Conservation (phyloP, 2,797 vertebrate species). For the Falco rusticolus region DNA sequence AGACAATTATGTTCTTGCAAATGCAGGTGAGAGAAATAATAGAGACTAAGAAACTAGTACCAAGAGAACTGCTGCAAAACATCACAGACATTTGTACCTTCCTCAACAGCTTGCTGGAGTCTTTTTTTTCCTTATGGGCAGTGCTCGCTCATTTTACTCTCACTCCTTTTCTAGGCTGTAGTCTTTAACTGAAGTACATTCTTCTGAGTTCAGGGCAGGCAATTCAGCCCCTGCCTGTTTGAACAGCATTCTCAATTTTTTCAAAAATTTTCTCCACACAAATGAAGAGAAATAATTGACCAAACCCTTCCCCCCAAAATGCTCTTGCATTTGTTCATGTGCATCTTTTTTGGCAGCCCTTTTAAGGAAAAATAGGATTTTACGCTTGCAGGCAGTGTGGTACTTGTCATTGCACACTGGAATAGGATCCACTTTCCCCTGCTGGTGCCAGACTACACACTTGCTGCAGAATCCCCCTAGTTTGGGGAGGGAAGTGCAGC, state of each 20-base stretch:
- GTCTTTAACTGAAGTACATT: background rate
- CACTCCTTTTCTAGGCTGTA: background rate
- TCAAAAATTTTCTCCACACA: background rate
- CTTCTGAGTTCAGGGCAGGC: background rate
- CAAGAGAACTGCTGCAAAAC: background rate
- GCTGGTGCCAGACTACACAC: background rate
- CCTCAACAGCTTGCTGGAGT: background rate
- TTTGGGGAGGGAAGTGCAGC: background rate
- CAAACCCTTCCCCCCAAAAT: background rate
- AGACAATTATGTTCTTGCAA: background rate
- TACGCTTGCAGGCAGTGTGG: background rate
- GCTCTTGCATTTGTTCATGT: background rate
- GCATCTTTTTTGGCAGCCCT: background rate
- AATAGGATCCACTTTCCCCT: background rate
- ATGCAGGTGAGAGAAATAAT: conserved; percentile 6
- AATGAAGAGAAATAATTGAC: background rate
- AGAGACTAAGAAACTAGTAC: background rate
- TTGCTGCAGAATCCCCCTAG: background rate
- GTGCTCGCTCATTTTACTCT: background rate
- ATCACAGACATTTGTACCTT: background rate
- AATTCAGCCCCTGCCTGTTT: background rate
- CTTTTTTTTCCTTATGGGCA: background rate
- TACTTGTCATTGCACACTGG: background rate
- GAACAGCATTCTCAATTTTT: background rate
- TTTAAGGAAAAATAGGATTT: background rate